A percentile compares a stretch with the other conserved stretches of the same genome.
Conservation (phyloP, 2,797 vertebrate genomes). For the Tarsius wallacei region DNA sequence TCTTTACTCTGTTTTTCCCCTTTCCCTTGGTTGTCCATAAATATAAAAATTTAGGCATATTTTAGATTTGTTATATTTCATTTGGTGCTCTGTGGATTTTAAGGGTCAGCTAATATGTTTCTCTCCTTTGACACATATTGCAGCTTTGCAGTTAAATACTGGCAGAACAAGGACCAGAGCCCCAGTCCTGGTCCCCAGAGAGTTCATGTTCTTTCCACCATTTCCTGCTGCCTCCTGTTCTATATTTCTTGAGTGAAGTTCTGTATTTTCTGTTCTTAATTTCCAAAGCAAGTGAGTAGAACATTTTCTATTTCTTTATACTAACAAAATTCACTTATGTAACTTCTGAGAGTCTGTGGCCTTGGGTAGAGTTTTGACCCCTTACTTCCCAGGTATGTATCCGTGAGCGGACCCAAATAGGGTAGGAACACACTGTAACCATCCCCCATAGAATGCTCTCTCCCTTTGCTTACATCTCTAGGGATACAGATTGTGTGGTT, state of each 20-base stretch:
- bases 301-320: constrained; percentile 55
- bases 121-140: not conserved
- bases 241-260: constrained; percentile 42
- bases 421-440: not conserved
- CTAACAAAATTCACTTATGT: not conserved
- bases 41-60: constrained; percentile 15
- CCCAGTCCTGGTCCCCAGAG: not conserved
- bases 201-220: not conserved
- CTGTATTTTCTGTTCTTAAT: constrained; percentile 55
- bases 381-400: not conserved
- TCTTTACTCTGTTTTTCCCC: not conserved
- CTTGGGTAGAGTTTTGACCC: not conserved
- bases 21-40: not conserved
- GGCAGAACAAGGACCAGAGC: not conserved
- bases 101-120: not conserved
- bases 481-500: not conserved
- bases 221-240: constrained; percentile 24
- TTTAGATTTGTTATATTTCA: constrained; percentile 55
- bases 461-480: constrained; percentile 11
- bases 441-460: not conserved
- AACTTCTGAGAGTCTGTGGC: not conserved
- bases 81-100: constrained; percentile 38
- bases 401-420: not conserved
- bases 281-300: constrained; percentile 46
- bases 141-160: constrained; percentile 2